Base-by-base conservation (phyloP, 2,113 vertebrate species). In the Datnioides undecimradiatus region DNA sequence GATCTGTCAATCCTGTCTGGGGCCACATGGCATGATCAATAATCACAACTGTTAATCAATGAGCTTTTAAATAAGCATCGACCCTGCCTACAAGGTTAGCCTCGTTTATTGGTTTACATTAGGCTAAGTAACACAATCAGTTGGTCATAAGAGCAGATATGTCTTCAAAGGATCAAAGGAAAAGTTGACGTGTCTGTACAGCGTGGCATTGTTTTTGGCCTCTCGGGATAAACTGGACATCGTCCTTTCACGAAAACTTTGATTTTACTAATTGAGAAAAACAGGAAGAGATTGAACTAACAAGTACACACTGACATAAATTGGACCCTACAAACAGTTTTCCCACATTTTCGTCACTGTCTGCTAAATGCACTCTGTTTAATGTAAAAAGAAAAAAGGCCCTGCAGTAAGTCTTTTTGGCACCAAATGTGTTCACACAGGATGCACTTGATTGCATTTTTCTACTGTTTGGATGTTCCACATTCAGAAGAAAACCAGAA, bases 1-100 rank as follows among this genome's bases (percentile, higher is more conserved):
- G 91, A 89, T 84, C 82, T 80, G 90, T 95, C 93, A 89, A 84
- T 92, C 87, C 84, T 75, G 93, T 94, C 91, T 89, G 86, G 88
- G 88, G 79, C 83, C 79, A 70, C 91, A 90, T 92, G 91, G 83
- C 91, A 82, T 68, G 86, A 93, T 95, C 94, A 92, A 95, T 95
- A 94, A 95, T 95, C 90, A 92, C 94, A 95, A 95, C 93, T 95
- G 94, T 95, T 95, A 95, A 95, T 95, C 94, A 88, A 94, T 95
- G 85, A 91, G 90, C 93, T 94, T 95, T 94, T 94, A 95, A 95
- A 95, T 94, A 94, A 94, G 92, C 88, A 94, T 94, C 75, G 94
- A 94, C 87, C 89, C 85, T 36, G 65, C 90, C 89, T 85, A 87
- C 89, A 92, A 94, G 94, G 92, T 94, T 94, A 92, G 86, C 83